Base-by-base conservation (phyloP, 2,113 vertebrate species). In the Callithrix jacchus region DNA sequence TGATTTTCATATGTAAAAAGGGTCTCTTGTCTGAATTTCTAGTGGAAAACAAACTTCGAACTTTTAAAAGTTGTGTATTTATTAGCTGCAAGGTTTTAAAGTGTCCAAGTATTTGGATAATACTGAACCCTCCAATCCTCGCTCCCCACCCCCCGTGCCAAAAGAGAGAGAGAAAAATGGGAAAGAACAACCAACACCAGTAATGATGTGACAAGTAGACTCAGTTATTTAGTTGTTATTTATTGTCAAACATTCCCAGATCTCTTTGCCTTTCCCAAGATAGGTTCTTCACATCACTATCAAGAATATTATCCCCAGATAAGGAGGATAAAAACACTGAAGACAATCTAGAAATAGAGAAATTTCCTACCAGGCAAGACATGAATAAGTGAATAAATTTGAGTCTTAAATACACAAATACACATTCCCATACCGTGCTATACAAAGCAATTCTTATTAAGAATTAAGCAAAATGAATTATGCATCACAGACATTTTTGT, bases 401-500 rank as follows among this genome's bases (percentile, higher is more conserved):
- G 64, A 35, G 11, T 93, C 20, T 88, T 91, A 96, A 85, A 84
- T n/a, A 93, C 45, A 89, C 37, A 96, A 85, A 80, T n/a, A 93
- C 61, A 86, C 35, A 95, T n/a, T 56, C 25, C 42, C 42, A 20
- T 56, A 77, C 2, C 87, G n/a, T 49, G 80, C 74, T 47, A 95
- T 7, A 86, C 45, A 77, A 91, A 89, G 40, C 32, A 66, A 76
- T 89, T 92, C 61, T 81, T 76, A 97, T n/a, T 90, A 80, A 96
- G 52, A 18, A 91, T 85, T 42, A 70, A 9, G 14, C 45, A 74
- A 93, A 70, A 23, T 82, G 95, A 92, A 92, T 96, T 92, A 47
- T 68, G 17, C 17, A 93, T 66, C 74, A 95, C 20, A 90, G 82
- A 96, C 61, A 91, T 81, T 87, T 17, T 27, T 94, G 12, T 74